Evolutionary conservation across 2,113 vertebrate genomes (phyloP).

Genomic region (Brachyistius frenatus): DNA sequence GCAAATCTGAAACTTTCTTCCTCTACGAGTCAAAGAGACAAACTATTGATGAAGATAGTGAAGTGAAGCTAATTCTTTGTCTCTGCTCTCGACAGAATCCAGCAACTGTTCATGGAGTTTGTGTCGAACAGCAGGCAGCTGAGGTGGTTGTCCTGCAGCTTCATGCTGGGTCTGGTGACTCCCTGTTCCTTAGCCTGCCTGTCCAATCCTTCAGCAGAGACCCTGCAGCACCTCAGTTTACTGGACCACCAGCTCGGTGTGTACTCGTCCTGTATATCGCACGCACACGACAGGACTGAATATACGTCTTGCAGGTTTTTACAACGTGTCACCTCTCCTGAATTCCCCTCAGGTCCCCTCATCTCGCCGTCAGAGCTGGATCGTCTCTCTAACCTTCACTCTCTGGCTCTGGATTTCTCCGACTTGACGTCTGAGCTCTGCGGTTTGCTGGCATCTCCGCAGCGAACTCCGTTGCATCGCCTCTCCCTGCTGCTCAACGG

Average conservation of each 20-base stretch:
- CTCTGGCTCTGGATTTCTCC: slow-evolving; percentile 96
- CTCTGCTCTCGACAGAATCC: slow-evolving; percentile 87
- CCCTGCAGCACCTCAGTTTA: slow-evolving; percentile 95
- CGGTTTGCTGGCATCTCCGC: slow-evolving; percentile 90
- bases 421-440: slow-evolving; percentile 96
- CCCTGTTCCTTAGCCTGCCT: slow-evolving; percentile 92
- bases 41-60: background rate
- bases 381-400: slow-evolving; percentile 91
- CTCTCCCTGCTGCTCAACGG: slow-evolving; percentile 96
- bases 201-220: slow-evolving; percentile 92
- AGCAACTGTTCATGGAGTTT: slow-evolving; percentile 95
- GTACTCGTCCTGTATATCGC: background rate
- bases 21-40: no score
- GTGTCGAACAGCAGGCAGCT: slow-evolving; percentile 95
- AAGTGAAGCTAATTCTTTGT: slow-evolving; percentile 12
- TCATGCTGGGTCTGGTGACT: slow-evolving; percentile 96
- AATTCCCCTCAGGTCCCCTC: slow-evolving; percentile 82
- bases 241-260: slow-evolving; percentile 92
- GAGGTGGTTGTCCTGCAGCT: slow-evolving; percentile 95
- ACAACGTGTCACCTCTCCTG: background rate
- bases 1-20: background rate
- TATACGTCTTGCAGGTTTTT: background rate
- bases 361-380: slow-evolving; percentile 91
- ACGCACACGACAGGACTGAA: background rate
- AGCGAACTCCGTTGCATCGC: slow-evolving; percentile 94